These are phyloP conservation scores for Argyresthia goedartella DNA, from an alignment of 2,888 invertebrate species.

Conservation along the genomic window DNA sequence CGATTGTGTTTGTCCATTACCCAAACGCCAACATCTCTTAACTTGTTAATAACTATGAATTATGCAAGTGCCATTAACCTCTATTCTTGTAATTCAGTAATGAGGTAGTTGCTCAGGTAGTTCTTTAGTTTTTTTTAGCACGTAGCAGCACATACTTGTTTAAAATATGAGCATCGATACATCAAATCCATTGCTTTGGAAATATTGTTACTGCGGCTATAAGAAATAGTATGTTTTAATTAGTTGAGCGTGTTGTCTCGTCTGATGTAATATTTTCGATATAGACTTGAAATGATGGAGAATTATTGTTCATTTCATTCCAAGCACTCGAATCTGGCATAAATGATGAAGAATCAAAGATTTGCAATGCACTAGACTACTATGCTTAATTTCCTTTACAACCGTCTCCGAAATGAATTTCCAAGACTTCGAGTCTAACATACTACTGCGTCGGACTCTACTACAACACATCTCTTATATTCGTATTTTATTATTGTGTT, in stretches of 20 bases:
- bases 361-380: no score
- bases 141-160: no score
- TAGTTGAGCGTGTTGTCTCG: slow-evolving; percentile 23
- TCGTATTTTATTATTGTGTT: no score
- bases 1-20: slow-evolving; percentile 42
- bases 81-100: no score
- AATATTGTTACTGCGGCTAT: neutral
- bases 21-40: slow-evolving; percentile 17
- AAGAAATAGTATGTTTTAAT: neutral
- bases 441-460: neutral
- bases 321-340: no score
- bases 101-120: no score
- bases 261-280: slow-evolving; percentile 23
- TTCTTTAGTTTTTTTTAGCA: no score
- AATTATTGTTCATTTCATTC: no score
- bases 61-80: no score
- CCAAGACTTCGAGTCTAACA: neutral
- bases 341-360: no score
- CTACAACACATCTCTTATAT: neutral
- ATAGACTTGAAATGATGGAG: neutral
- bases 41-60: no score
- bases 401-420: slow-evolving; percentile 19
- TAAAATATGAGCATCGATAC: neutral
- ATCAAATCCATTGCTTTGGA: neutral
- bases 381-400: neutral